Conservation (phyloP, 2,797 vertebrate species). For the Momotus momota region DNA sequence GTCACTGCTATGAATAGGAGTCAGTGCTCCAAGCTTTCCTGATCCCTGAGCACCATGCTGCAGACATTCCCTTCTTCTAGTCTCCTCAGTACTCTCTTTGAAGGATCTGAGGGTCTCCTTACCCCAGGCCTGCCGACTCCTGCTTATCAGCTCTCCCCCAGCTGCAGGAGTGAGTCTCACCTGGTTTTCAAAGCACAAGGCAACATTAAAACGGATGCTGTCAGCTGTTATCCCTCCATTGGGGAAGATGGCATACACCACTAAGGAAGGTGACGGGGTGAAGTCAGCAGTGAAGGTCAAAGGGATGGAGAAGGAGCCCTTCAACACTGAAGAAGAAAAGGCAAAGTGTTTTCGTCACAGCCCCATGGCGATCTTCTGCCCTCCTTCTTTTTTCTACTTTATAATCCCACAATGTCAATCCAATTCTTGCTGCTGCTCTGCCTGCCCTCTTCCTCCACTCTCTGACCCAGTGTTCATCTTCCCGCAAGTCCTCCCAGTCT, state of each 20-base stretch:
- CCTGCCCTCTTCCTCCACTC: not conserved
- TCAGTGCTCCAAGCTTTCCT: not conserved
- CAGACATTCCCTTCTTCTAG: not conserved
- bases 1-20: not conserved
- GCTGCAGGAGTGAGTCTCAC: slow-evolving; percentile 12
- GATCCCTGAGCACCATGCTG: not conserved
- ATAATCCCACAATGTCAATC: not conserved
- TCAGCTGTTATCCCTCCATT: slow-evolving; percentile 60
- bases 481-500: not conserved
- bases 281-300: slow-evolving; percentile 71
- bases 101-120: not conserved
- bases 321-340: slow-evolving; percentile 51
- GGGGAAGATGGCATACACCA: slow-evolving; percentile 67
- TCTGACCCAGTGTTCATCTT: not conserved
- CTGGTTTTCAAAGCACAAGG: slow-evolving; percentile 76
- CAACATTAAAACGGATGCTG: slow-evolving; percentile 57
- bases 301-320: slow-evolving; percentile 65
- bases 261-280: slow-evolving; percentile 59
- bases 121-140: not conserved
- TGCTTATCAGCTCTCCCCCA: not conserved
- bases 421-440: not conserved
- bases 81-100: not conserved
- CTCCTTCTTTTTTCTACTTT: not conserved
- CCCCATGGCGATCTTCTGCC: rapidly evolving
- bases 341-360: not conserved